Percentiles rank a stretch among this genome's conserved stretches.
Evolutionary conservation across 2,113 vertebrate species (phyloP).

Genomic region (Perca flavescens): DNA sequence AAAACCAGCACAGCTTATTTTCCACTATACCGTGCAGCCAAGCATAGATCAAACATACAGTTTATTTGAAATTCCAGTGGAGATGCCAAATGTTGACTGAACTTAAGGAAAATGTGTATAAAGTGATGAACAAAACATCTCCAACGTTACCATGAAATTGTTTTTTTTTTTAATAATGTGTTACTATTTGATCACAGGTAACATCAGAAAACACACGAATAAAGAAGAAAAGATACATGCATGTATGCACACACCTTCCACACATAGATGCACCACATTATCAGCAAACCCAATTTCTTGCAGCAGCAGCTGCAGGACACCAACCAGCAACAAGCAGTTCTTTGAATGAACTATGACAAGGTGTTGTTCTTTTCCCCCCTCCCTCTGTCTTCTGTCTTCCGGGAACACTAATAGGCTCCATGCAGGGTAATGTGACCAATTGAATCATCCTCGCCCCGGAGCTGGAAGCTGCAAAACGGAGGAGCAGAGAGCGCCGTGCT

Average conservation of each 20-base stretch:
- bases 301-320: conserved; percentile 65
- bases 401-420: conserved; percentile 94
- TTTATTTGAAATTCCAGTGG: not conserved
- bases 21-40: not conserved
- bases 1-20: not conserved
- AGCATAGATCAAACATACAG: not conserved
- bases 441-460: conserved; percentile 88
- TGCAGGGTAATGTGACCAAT: conserved; percentile 95
- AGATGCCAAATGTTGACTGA: not conserved
- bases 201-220: not conserved
- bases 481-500: conserved; percentile 58
- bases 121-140: not conserved
- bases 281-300: conserved; percentile 17
- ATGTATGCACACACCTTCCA: conserved; percentile 12
- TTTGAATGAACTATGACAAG: conserved; percentile 82
- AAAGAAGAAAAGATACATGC: not conserved
- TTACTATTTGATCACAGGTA: not conserved
- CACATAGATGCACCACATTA: conserved; percentile 7
- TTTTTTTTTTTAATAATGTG: not conserved
- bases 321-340: conserved; percentile 70
- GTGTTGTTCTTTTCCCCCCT: conserved; percentile 70
- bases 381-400: conserved; percentile 70
- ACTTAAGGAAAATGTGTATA: not conserved
- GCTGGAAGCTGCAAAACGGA: conserved; percentile 78
- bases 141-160: not conserved